Base-by-base conservation (phyloP, 2,888 invertebrate genomes). In the Altica lythri region DNA sequence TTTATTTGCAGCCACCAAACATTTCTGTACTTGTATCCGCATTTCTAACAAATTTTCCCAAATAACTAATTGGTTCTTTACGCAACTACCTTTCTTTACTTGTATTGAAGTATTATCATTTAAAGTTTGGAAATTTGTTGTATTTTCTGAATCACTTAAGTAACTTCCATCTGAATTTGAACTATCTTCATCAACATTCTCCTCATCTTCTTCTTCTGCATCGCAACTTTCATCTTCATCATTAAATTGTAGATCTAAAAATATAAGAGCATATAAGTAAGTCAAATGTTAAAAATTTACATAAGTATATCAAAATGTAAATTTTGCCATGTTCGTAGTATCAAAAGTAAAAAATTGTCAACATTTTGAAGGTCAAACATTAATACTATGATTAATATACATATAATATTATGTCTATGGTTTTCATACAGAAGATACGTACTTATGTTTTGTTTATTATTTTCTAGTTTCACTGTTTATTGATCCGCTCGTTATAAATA, bases 31-130 rank as follows among this genome's bases (percentile, higher is more conserved):
- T 69, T 90, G 89, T 65, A 96, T 95, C 61, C 96, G 82, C 71
- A 88, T 81, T 77, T 96, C 94, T 16, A 96, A 73, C 2, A 96
- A 73, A 49, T 83, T 85, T 72, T 96, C 95, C 92, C 93, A 96
- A 1, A 93, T 70, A 29, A 81, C 77, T 18, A 90, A 72, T 70
- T 90, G 89, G 66, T 85, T 88, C 68, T 84, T 80, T 0, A 90
- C 86, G 68, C 85, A 83, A 12, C 59, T 74, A 1, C 88, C 89
- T 71, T 87, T 88, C 63, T 84, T 82, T 0, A 84, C 78, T 68
- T 85, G 83, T 53, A 78, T 79, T 0, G 80, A 78, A 1, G 79
- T 59, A 68, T 84, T 81, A 37, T 81, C 78, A 53, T 81, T 79
- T 29, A 86, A 75, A 74, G 83, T 81, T 72, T 83, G 79, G 76